Base-by-base conservation (phyloP, 2,888 invertebrate species). In the Drosophila recens region DNA sequence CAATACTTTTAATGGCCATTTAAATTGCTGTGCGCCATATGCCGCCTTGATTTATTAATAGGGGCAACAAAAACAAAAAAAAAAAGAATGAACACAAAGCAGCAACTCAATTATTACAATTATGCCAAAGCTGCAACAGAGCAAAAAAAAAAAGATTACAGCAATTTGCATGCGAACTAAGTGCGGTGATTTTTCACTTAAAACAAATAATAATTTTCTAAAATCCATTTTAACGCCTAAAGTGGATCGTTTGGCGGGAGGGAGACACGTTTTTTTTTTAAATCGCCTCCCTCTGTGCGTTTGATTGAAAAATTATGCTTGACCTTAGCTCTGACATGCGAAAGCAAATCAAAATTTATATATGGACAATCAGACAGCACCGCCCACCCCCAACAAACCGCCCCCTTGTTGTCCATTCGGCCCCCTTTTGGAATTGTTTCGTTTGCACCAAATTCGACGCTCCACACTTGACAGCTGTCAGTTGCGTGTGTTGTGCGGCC, bases 301-400 rank as follows among this genome's bases (percentile, higher is more conserved):
- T 66, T 78, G 69, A 80, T 80, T 80, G 89, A 72, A 87, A 87
- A 89, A 85, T 85, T 89, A 82, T 81, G 85, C 69, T 71, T 80
- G 72, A 84, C 85, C 84, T 83, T 88, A 73, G 51, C 17, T 42
- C 54, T 59, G 67, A 51, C 72, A 57, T 57, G 59, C 52, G 30
- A 40, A 33, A 33, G 33, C 75, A 72, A 79, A 82, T 87, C 73
- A 69, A 65, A 76, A 82, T 85, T 82, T 76, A 82, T 82, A 82
- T 82, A 79, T 72, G 46, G 34, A 17, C 67, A 57, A 33, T 36
- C 48, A 66, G 4, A 15, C n/a, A 40, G 1, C 53, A 23, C n/a
- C 30, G 5, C 34, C n/a, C 11, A 10, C 15, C n/a, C n/a, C 11
- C n/a, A 20, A n/a, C 10, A 4, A 27, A 27, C 5, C 20, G 4